Conservation (phyloP, 2,113 vertebrate genomes). For the Porphyrio hochstetteri region DNA sequence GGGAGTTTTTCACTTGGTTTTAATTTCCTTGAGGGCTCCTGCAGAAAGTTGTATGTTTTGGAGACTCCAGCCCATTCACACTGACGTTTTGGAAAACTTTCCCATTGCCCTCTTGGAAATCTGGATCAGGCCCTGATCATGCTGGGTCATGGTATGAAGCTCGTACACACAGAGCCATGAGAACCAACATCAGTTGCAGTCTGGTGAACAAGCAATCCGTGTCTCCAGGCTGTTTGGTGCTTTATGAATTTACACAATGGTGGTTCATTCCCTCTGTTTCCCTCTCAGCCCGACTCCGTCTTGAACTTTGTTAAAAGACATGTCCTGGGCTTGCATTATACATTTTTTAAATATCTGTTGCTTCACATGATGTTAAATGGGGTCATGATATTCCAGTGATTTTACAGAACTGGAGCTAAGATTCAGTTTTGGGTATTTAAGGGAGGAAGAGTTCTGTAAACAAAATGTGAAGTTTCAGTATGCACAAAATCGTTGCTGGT, state of each 20-base stretch:
- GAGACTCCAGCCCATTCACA: not conserved
- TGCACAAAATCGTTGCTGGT: not conserved
- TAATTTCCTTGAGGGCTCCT: not conserved
- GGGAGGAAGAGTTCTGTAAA: not conserved
- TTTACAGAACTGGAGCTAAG: not conserved
- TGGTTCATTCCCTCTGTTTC: not conserved
- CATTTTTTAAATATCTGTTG: not conserved
- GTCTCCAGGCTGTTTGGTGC: rapidly evolving
- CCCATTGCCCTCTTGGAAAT: not conserved
- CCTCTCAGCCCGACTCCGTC: no score
- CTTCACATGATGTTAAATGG: not conserved
- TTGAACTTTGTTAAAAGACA: not conserved
- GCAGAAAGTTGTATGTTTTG: not conserved
- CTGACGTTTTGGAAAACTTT: not conserved
- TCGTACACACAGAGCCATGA: not conserved
- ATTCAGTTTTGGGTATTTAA: not conserved
- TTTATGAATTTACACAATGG: not conserved
- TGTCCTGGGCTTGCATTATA: not conserved
- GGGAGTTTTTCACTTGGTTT: not conserved
- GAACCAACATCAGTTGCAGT: not conserved
- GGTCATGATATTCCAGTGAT: not conserved
- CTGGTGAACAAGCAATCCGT: not conserved
- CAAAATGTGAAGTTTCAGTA: not conserved
- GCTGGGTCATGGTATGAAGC: not conserved
- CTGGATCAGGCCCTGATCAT: not conserved